Base-by-base conservation (phyloP, 2,797 vertebrate species). In the Sciurus vulgaris region DNA sequence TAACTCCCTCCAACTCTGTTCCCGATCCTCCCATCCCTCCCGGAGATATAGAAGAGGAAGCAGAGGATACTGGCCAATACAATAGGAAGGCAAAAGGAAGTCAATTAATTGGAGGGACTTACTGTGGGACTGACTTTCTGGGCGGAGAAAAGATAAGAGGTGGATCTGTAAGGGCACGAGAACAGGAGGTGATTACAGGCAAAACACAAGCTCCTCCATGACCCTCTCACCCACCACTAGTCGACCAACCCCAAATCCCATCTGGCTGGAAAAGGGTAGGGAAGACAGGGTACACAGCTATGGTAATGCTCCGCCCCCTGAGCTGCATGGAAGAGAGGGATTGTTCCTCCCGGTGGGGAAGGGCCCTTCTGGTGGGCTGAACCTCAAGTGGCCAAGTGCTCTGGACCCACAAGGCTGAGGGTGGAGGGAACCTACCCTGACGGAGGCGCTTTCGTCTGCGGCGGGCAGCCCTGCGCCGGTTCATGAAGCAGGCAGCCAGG, bases 401-500 rank as follows among this genome's bases (percentile, higher is more conserved):
- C 15, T 14, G 63, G 41, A 49, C 73, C 78, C 59, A 15, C 44
- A 14, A n/a, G 18, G 54, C 35, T 13, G 78, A 67, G 8, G 4
- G 17, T 1, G 6, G 20, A 3, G 35, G 30, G 15, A 3, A 11
- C 97, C 59, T 98, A 99, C 98, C 98, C 98, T 98, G 98, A 85
- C 96, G 98, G 35, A 98, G 98, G 82, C 98, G 98, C 54, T 98
- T 98, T 22, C 95, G 95, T 15, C 77, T 97, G 56, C 97, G 10
- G 15, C 99, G 99, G 0, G 94, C 97, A 0, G 97, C 98, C 38
- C 99, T 98, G 93, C 98, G 98, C 41, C 98, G 98, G 98, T 98
- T 99, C 99, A 99, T 99, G 95, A 99, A 97, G 98, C 99, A 99
- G 8, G 99, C 99, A 0, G 99, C 99, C 97, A 99, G 98, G 95